phyloP scores from a whole-genome alignment of 92 coral and sea anemone species.

The Heliopora coerulea region DNA sequence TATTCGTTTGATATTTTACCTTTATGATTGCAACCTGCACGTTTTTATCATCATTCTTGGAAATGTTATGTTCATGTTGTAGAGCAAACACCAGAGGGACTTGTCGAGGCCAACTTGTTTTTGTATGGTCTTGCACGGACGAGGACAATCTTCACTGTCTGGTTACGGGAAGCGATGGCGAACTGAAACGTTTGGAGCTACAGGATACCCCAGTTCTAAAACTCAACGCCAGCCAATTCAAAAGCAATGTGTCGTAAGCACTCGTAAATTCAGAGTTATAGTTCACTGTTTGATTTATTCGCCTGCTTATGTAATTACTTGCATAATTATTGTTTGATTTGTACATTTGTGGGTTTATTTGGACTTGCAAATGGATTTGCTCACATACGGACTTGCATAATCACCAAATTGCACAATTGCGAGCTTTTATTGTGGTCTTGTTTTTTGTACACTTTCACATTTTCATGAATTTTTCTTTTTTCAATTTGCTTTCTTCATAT shows the following conservation, averaged over 20 bases:
- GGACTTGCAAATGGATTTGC: no score
- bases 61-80: neutral
- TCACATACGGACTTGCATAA: no score
- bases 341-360: no score
- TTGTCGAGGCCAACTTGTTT: neutral
- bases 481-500: neutral
- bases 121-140: constrained; percentile 6
- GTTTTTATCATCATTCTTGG: neutral
- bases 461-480: neutral
- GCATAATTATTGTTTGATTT: no score
- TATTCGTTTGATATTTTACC: no score
- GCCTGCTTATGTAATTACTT: no score
- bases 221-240: constrained; percentile 4
- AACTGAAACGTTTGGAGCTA: neutral
- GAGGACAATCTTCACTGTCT: neutral
- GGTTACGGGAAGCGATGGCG: neutral
- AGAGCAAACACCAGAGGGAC: neutral
- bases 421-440: no score
- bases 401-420: no score
- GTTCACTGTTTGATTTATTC: no score
- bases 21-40: neutral
- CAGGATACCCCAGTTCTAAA: neutral
- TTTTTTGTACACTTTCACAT: no score
- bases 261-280: neutral
- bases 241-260: constrained; percentile 5